Percentiles rank a stretch among this genome's conserved stretches.
phyloP scores from a whole-genome alignment of 2,797 vertebrate species.

The Bradypus variegatus region DNA sequence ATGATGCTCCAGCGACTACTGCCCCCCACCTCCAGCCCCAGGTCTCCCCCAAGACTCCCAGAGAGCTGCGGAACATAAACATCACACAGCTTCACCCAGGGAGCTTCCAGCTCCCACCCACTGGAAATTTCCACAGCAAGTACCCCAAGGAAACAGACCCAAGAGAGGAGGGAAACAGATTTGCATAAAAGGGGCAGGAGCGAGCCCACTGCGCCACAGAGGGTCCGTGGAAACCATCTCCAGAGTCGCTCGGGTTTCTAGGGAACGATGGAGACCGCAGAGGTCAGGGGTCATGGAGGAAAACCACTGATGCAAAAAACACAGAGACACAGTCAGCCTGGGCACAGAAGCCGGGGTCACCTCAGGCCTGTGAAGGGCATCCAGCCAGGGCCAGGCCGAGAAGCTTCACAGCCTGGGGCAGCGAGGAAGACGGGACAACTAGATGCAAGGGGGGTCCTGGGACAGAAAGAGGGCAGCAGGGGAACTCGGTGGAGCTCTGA shows the following conservation, averaged over 20 bases:
- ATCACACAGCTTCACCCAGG: rapidly evolving
- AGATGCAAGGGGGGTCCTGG: rapidly evolving
- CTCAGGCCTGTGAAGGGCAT: too few relatives aligned
- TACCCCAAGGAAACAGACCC: neutral
- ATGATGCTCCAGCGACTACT: rapidly evolving
- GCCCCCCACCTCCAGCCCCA: neutral
- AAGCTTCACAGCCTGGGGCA: rapidly evolving
- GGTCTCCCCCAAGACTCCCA: neutral
- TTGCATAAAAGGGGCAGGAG: rapidly evolving
- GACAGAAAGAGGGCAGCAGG: rapidly evolving
- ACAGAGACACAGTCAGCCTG: rapidly evolving
- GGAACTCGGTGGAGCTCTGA: rapidly evolving
- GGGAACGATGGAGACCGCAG: neutral
- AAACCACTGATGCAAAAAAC: rapidly evolving
- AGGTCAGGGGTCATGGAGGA: too few relatives aligned
- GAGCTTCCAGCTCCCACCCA: neutral
- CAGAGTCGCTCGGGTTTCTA: neutral
- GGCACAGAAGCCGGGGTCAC: rapidly evolving
- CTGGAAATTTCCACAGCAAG: neutral
- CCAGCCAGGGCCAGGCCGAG: neutral
- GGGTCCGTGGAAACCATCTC: rapidly evolving
- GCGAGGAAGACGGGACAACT: rapidly evolving
- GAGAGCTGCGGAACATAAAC: rapidly evolving
- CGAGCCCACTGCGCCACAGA: neutral
- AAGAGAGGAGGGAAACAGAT: rapidly evolving